A percentile compares a stretch with the other conserved stretches of the same genome.
Conservation (phyloP, 2,797 vertebrate genomes). For the Hylomyscus alleni region DNA sequence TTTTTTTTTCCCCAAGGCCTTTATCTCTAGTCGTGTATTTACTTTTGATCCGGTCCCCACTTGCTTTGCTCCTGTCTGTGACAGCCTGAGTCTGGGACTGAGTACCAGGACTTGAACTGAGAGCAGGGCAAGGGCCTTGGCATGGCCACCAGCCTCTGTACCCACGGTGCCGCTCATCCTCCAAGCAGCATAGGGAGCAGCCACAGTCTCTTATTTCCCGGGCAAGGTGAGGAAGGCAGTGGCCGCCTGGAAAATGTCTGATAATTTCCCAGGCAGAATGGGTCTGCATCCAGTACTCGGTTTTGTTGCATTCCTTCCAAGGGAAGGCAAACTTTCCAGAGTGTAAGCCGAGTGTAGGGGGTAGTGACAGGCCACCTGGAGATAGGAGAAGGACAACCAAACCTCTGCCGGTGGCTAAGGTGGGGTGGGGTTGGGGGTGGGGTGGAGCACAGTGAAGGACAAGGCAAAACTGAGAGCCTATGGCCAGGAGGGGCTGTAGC, state of each 20-base stretch:
- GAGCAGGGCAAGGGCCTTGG: background rate
- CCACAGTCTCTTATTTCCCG: background rate
- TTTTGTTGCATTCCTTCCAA: background rate
- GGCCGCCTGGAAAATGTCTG: background rate
- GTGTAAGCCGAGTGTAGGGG: background rate
- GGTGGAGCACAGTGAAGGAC: background rate
- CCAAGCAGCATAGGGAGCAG: background rate
- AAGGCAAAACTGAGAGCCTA: background rate
- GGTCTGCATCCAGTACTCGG: too few species aligned
- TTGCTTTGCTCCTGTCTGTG: background rate
- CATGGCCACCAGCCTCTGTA: background rate
- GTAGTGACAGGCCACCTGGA: background rate
- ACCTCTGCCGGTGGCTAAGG: background rate
- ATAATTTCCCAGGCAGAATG: background rate
- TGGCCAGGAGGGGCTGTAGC: background rate
- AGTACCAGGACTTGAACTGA: background rate
- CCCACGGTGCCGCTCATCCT: fast-evolving
- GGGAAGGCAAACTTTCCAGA: background rate
- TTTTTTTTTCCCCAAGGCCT: background rate
- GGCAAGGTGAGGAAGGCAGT: background rate
- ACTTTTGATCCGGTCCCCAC: background rate
- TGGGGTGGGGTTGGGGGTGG: fast-evolving
- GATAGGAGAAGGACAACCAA: background rate
- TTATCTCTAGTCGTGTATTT: background rate
- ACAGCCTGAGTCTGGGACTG: background rate